A percentile compares a stretch with the other conserved stretches of the same genome.
These are phyloP conservation scores for Tetragonula clypearis DNA, from an alignment of 1,140 invertebrate species.

Conservation along the genomic window DNA sequence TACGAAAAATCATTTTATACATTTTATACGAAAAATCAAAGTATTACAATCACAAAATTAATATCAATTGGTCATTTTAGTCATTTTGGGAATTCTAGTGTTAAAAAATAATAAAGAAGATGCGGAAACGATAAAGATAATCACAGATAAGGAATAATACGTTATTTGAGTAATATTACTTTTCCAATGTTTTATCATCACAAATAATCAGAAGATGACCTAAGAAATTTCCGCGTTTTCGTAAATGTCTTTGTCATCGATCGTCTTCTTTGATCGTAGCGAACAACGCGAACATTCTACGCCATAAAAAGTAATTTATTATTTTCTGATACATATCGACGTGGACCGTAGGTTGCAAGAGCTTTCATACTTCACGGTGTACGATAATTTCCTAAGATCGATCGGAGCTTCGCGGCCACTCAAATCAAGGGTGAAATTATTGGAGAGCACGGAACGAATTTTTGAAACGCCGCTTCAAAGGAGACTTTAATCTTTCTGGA, in stretches of 20 bases:
- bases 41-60: no score
- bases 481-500: slow-evolving; percentile 44
- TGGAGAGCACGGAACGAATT: slow-evolving; percentile 24
- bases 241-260: background rate
- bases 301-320: background rate
- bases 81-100: no score
- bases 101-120: no score
- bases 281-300: background rate
- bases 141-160: no score
- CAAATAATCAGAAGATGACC: no score
- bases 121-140: no score
- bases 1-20: no score
- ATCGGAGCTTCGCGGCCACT: slow-evolving; percentile 15
- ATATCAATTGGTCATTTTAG: no score
- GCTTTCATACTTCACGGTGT: background rate
- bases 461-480: slow-evolving; percentile 48
- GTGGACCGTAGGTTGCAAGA: background rate
- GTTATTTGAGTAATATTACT: no score
- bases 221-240: no score
- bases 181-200: no score
- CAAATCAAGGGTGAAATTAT: slow-evolving; percentile 48
- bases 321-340: slow-evolving; percentile 4
- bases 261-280: background rate
- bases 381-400: slow-evolving; percentile 25
- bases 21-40: no score